Conservation (phyloP, 2,113 vertebrate genomes). For the Garra rufa region DNA sequence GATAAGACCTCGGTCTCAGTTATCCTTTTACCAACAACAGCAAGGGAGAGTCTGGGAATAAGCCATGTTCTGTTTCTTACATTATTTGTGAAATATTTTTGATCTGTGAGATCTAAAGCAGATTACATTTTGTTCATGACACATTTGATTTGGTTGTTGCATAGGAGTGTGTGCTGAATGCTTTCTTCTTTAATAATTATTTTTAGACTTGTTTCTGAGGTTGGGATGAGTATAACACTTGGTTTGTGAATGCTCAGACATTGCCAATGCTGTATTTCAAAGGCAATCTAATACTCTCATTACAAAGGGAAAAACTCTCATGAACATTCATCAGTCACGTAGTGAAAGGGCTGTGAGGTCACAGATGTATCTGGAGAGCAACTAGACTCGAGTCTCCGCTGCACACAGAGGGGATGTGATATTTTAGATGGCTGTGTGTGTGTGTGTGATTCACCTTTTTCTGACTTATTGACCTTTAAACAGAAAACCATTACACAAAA, state of each 20-base stretch:
- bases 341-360: constrained; percentile 24
- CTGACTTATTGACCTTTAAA: constrained; percentile 53
- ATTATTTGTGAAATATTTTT: not conserved
- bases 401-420: constrained; percentile 36
- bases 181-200: not conserved
- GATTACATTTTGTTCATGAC: not conserved
- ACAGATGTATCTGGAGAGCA: constrained; percentile 16
- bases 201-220: not conserved
- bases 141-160: not conserved
- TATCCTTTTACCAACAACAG: constrained; percentile 3
- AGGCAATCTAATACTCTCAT: constrained; percentile 28
- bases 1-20: constrained; percentile 10
- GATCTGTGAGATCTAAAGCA: not conserved
- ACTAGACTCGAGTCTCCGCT: constrained; percentile 4
- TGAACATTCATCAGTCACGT: constrained; percentile 41
- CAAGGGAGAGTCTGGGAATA: not conserved
- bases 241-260: not conserved
- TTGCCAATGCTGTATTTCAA: constrained; percentile 3
- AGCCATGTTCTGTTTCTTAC: not conserved
- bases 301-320: constrained; percentile 28
- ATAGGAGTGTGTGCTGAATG: not conserved
- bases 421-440: constrained; percentile 34
- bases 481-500: constrained; percentile 22
- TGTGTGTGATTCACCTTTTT: constrained; percentile 56
- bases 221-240: not conserved